These are phyloP conservation scores for Apogon hyalosoma DNA, from an alignment of 2,797 vertebrate genomes.

Conservation along the genomic window DNA sequence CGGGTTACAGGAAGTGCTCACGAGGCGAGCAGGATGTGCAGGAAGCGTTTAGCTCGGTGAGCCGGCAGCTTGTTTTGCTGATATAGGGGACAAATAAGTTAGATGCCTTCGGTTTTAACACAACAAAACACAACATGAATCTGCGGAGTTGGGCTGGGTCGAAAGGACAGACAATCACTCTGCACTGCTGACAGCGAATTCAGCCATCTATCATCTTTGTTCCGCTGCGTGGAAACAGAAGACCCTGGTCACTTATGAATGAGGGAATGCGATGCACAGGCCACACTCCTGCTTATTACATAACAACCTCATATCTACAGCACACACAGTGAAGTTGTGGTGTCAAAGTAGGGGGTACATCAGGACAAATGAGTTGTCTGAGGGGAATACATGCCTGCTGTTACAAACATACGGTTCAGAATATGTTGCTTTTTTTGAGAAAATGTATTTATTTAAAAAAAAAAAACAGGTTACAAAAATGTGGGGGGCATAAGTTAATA, in stretches of 20 bases:
- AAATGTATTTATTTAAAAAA: not conserved
- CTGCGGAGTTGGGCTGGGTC: conserved; percentile 38
- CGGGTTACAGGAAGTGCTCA: conserved; percentile 68
- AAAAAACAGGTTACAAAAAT: not conserved
- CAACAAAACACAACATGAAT: not conserved
- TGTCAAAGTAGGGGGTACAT: conserved; percentile 40
- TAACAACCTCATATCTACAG: conserved; percentile 23
- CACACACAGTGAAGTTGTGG: conserved; percentile 22
- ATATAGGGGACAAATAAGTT: conserved; percentile 36
- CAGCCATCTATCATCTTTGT: conserved; percentile 50
- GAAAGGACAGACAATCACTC: conserved; percentile 49
- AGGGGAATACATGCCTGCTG: conserved; percentile 6
- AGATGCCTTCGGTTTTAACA: conserved; percentile 11
- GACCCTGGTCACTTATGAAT: conserved; percentile 47
- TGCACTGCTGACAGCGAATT: conserved; percentile 49
- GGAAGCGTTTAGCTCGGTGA: conserved; percentile 75
- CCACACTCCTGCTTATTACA: conserved; percentile 20
- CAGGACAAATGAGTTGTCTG: conserved; percentile 22
- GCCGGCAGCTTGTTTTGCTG: conserved; percentile 52
- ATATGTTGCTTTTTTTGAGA: not conserved
- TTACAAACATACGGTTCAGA: too few relatives aligned
- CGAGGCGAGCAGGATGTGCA: conserved; percentile 70
- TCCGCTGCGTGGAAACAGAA: conserved; percentile 33
- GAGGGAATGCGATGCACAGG: conserved; percentile 31
- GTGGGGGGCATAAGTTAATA: not conserved